Conservation (phyloP, 1,140 invertebrate genomes). For the Charaxes varanes region DNA sequence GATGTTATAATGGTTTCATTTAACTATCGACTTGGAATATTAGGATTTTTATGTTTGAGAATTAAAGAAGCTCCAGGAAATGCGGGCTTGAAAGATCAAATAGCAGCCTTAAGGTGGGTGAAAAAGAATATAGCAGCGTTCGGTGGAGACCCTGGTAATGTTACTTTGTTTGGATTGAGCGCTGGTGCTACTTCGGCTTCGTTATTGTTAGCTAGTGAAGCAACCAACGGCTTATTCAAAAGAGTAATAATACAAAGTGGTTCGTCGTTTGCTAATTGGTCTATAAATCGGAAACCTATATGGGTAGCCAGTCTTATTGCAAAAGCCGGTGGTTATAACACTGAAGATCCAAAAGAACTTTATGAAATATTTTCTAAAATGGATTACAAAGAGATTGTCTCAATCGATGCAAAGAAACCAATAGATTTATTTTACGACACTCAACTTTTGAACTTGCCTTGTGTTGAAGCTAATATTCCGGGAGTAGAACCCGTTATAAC, state of each 20-base stretch:
- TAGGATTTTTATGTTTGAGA: conserved; percentile 79
- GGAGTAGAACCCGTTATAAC: conserved; percentile 42
- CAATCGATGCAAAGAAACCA: conserved; percentile 35
- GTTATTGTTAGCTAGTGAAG: conserved; percentile 47
- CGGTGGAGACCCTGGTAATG: conserved; percentile 64
- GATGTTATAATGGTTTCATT: conserved; percentile 80
- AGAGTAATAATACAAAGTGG: conserved; percentile 79
- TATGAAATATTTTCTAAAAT: conserved; percentile 48
- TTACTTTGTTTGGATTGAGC: conserved; percentile 67
- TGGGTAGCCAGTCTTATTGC: conserved; percentile 47
- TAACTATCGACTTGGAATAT: conserved; percentile 79
- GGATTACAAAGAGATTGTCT: conserved; percentile 33
- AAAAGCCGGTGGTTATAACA: conserved; percentile 39
- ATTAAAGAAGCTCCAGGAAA: conserved; percentile 76
- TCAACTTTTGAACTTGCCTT: conserved; percentile 46
- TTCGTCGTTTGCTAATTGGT: conserved; percentile 78
- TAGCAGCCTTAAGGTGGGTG: conserved; percentile 75
- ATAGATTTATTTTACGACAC: conserved; percentile 51
- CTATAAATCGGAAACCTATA: conserved; percentile 56
- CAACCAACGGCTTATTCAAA: conserved; percentile 51
- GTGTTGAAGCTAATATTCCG: conserved; percentile 44
- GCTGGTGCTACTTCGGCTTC: conserved; percentile 59
- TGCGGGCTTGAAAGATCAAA: conserved; percentile 75
- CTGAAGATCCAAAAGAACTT: conserved; percentile 44
- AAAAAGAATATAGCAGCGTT: conserved; percentile 75